These are phyloP conservation scores for Ailurus styani DNA, from an alignment of 2,113 vertebrate genomes.

Conservation along the genomic window DNA sequence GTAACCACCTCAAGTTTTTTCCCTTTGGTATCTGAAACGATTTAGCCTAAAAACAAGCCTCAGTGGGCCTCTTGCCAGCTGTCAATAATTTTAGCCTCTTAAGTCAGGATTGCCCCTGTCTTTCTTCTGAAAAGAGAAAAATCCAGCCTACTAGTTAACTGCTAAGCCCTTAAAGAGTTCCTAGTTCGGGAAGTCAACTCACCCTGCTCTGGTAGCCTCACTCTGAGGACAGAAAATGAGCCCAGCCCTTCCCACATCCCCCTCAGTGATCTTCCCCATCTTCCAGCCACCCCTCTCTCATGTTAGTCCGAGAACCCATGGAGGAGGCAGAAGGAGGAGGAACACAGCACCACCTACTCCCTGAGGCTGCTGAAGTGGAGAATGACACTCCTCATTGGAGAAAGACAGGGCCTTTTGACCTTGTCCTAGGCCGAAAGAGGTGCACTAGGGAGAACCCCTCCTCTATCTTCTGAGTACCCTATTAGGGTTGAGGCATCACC, in stretches of 20 bases:
- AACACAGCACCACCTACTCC: not conserved
- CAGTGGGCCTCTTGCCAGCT: not conserved
- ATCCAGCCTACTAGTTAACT: not conserved
- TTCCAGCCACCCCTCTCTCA: fast-evolving
- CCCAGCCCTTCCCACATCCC: not conserved
- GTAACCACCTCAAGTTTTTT: not conserved
- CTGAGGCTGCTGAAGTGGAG: not conserved
- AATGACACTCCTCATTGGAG: not conserved
- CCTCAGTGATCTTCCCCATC: fast-evolving
- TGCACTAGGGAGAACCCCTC: fast-evolving
- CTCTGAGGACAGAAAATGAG: not conserved
- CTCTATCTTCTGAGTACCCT: not conserved
- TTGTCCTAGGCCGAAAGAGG: not conserved
- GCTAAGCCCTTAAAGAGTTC: not conserved
- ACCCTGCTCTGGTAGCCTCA: not conserved
- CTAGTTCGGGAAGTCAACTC: not conserved
- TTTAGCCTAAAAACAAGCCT: not conserved
- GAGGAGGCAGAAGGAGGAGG: not conserved
- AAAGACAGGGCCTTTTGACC: not conserved
- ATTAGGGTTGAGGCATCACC: not conserved
- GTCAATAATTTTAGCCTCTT: not conserved
- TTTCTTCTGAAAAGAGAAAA: not conserved
- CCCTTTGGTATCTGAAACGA: not conserved
- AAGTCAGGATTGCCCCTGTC: not conserved
- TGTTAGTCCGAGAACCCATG: not conserved